Conservation (phyloP, 2,888 invertebrate genomes). For the Campaea margaritaria region DNA sequence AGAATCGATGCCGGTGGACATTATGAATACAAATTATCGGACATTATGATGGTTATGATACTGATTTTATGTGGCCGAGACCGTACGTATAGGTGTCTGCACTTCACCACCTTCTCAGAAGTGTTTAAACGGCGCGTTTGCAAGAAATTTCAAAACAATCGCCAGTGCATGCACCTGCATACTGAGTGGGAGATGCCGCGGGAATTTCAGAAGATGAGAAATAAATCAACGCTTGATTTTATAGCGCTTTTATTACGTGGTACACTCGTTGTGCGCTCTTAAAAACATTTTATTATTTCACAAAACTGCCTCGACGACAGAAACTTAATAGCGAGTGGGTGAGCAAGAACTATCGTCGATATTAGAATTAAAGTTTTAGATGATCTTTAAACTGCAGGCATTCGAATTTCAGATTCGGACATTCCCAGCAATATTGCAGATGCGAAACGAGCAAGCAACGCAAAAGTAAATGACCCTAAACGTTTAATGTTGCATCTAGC, state of each 20-base stretch:
- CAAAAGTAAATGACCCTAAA: constrained; percentile 76
- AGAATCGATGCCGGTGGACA: constrained; percentile 61
- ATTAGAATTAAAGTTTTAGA: too few species aligned
- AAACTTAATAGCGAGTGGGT: constrained; percentile 30
- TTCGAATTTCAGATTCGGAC: constrained; percentile 21
- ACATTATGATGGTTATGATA: constrained; percentile 50
- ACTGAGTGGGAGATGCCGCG: constrained; percentile 53
- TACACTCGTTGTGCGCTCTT: constrained; percentile 41
- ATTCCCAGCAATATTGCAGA: constrained; percentile 49
- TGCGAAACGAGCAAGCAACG: constrained; percentile 62
- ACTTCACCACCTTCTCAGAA: constrained; percentile 60
- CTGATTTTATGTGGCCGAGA: constrained; percentile 54
- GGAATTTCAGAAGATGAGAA: constrained; percentile 54
- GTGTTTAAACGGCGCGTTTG: constrained; percentile 49
- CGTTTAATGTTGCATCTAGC: constrained; percentile 65
- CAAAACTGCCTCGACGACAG: constrained; percentile 45
- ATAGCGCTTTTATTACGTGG: constrained; percentile 52
- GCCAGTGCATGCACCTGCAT: constrained; percentile 69
- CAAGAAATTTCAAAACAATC: constrained; percentile 74
- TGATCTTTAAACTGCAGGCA: constrained; percentile 14
- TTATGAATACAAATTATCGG: constrained; percentile 74
- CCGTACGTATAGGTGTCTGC: constrained; percentile 39
- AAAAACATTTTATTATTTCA: constrained; percentile 48
- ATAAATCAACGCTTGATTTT: constrained; percentile 56
- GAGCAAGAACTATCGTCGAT: too few species aligned